phyloP scores from a whole-genome alignment of 2,113 vertebrate species.

The Cisticola juncidis region DNA sequence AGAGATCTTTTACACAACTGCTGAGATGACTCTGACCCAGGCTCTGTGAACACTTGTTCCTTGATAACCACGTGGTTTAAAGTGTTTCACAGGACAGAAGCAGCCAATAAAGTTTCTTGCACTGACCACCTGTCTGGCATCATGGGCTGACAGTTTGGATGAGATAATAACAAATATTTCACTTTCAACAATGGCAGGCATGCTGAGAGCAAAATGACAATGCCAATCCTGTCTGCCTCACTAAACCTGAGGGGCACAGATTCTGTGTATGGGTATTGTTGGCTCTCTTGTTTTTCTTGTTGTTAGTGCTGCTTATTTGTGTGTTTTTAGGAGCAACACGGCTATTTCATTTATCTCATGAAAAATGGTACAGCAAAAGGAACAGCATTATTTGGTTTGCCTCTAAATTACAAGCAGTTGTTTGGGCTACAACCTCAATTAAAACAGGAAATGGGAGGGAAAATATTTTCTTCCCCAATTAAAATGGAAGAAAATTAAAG shows the following conservation, averaged over 20 bases:
- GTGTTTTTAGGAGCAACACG: not conserved
- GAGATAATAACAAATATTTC: not conserved
- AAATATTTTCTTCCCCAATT: not conserved
- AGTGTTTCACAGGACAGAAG: not conserved
- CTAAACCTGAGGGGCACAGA: not conserved
- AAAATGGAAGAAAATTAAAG: not conserved
- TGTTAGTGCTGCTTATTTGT: not conserved
- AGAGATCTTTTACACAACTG: not conserved
- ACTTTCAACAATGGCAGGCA: not conserved
- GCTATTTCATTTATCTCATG: not conserved
- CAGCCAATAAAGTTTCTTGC: not conserved
- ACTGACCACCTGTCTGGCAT: not conserved
- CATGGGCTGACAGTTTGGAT: not conserved
- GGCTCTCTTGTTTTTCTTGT: accelerated
- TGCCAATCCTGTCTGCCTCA: not conserved
- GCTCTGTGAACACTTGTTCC: not conserved
- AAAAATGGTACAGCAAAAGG: not conserved
- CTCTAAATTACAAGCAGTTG: not conserved
- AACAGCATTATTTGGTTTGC: not conserved
- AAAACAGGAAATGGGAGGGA: not conserved
- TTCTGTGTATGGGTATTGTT: not conserved
- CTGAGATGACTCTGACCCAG: not conserved
- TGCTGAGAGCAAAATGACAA: not conserved
- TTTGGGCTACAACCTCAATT: not conserved
- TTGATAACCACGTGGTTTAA: not conserved